A percentile compares a stretch with the other conserved stretches of the same genome.
These are phyloP conservation scores for Neoaliturus tenellus DNA, from an alignment of 2,888 invertebrate species.

Conservation along the genomic window DNA sequence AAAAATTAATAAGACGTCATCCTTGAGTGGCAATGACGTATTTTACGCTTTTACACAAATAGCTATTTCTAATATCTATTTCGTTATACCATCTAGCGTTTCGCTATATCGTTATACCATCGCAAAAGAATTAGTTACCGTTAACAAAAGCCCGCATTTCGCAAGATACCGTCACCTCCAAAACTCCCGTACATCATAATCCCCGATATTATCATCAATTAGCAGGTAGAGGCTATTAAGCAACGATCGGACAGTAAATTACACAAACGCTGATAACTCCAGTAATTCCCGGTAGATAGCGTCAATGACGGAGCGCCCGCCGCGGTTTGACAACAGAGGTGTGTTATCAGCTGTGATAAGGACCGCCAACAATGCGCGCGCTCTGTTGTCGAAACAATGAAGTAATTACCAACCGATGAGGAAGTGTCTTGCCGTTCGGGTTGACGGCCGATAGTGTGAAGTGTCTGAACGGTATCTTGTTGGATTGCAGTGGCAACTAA, in stretches of 20 bases:
- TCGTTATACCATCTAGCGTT: too few species aligned
- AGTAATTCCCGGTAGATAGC: neutral
- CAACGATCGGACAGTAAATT: constrained; percentile 15
- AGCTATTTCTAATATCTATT: too few species aligned
- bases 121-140: too few species aligned
- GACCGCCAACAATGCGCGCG: constrained; percentile 20
- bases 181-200: neutral
- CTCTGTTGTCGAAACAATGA: constrained; percentile 33
- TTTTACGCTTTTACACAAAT: too few species aligned
- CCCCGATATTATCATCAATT: neutral
- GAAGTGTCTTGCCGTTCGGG: neutral
- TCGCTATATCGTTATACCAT: too few species aligned
- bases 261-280: constrained; percentile 14
- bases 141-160: too few species aligned
- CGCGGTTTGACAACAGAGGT: constrained; percentile 28
- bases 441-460: neutral
- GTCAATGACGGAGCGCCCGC: constrained; percentile 7
- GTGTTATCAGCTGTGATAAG: constrained; percentile 37
- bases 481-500: neutral
- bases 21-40: too few species aligned
- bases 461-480: neutral
- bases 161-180: neutral
- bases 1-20: too few species aligned
- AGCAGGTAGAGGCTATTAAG: neutral
- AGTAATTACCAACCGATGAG: constrained; percentile 24